Conservation (phyloP, 1,140 invertebrate species). For the Camponotus vicinus region DNA sequence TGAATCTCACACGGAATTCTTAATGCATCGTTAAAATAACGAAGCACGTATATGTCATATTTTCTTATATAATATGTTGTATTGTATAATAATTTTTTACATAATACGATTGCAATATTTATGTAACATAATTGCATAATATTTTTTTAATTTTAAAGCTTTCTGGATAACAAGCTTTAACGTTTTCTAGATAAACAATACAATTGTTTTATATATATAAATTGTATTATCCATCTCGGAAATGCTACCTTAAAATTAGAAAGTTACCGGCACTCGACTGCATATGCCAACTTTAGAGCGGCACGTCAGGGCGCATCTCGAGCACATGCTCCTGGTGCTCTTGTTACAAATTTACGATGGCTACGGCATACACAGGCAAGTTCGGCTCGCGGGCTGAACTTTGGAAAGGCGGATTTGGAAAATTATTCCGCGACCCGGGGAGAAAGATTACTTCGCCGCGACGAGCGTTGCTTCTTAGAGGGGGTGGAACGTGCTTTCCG, state of each 20-base stretch:
- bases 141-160: too few species aligned
- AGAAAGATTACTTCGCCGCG: conserved; percentile 60
- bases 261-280: conserved; percentile 27
- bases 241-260: conserved; percentile 25
- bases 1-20: not conserved
- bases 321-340: conserved; percentile 30
- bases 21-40: too few species aligned
- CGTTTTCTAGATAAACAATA: too few species aligned
- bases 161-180: too few species aligned
- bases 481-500: conserved; percentile 21
- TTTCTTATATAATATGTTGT: not conserved
- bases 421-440: conserved; percentile 49
- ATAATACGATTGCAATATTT: too few species aligned
- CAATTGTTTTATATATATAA: not conserved
- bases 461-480: conserved; percentile 48
- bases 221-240: not conserved
- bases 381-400: conserved; percentile 42
- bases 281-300: conserved; percentile 9
- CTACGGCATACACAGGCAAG: conserved; percentile 40
- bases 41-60: not conserved
- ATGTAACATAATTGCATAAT: too few species aligned
- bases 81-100: too few species aligned
- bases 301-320: conserved; percentile 14
- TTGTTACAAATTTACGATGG: conserved; percentile 57
- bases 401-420: conserved; percentile 53